phyloP scores from a whole-genome alignment of 2,888 invertebrate species.

The Pyrrhosoma nymphula region DNA sequence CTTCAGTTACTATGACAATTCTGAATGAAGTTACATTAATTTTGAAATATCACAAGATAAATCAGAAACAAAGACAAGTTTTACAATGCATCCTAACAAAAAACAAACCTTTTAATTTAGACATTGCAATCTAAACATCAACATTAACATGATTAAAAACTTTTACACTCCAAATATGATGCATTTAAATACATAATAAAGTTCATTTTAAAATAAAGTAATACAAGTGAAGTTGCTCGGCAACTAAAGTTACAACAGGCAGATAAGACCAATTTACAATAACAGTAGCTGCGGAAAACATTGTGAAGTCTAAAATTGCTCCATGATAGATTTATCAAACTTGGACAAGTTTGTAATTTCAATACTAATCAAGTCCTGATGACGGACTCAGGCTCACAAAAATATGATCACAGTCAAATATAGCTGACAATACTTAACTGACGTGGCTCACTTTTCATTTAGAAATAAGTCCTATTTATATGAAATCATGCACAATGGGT shows the following conservation, averaged over 20 bases:
- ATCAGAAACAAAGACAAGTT: conserved; percentile 29
- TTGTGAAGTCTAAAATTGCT: conserved; percentile 62
- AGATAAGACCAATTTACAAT: conserved; percentile 60
- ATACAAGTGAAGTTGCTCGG: conserved; percentile 47
- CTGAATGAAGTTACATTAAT: conserved; percentile 58
- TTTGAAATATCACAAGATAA: conserved; percentile 53
- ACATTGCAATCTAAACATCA: conserved; percentile 63
- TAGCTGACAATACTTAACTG: conserved; percentile 67
- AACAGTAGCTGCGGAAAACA: conserved; percentile 65
- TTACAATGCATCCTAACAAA: conserved; percentile 60
- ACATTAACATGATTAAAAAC: conserved; percentile 62
- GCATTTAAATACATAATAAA: conserved; percentile 55
- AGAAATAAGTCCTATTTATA: conserved; percentile 40
- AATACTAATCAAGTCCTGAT: conserved; percentile 62
- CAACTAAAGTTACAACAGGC: conserved; percentile 58
- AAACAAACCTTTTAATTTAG: conserved; percentile 49
- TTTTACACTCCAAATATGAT: conserved; percentile 57
- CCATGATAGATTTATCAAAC: conserved; percentile 54
- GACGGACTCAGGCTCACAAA: conserved; percentile 65
- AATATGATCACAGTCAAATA: conserved; percentile 67
- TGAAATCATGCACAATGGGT: conserved; percentile 43
- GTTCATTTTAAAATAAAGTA: conserved; percentile 57
- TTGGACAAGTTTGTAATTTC: conserved; percentile 55
- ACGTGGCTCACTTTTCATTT: conserved; percentile 55
- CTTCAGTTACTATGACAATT: conserved; percentile 57